phyloP scores from a whole-genome alignment of 2,888 invertebrate genomes.

The Apotomis betuletana region DNA sequence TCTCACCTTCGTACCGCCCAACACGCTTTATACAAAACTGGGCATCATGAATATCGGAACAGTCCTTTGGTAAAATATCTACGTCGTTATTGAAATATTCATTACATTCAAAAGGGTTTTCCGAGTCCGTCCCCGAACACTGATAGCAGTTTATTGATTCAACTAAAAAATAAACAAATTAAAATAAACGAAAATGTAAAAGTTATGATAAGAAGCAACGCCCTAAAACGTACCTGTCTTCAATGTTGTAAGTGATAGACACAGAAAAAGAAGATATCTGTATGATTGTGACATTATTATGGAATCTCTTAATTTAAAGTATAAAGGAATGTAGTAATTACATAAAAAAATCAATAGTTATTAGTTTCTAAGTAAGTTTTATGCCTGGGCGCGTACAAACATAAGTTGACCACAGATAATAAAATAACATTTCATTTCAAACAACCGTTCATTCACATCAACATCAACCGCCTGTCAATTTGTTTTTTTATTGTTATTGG shows the following conservation, averaged over 20 bases:
- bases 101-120: slow-evolving; percentile 91
- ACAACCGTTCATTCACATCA: too few relatives aligned
- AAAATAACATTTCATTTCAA: neutral
- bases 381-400: neutral
- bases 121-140: slow-evolving; percentile 92
- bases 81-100: slow-evolving; percentile 88
- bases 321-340: slow-evolving; percentile 15
- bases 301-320: slow-evolving; percentile 10
- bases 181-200: slow-evolving; percentile 50
- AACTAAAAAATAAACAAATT: slow-evolving; percentile 71
- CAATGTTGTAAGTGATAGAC: slow-evolving; percentile 51
- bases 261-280: slow-evolving; percentile 49
- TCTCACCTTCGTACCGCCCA: slow-evolving; percentile 94
- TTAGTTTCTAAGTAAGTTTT: neutral
- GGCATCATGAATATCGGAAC: slow-evolving; percentile 92
- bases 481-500: neutral
- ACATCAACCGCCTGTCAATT: neutral
- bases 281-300: slow-evolving; percentile 49
- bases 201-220: slow-evolving; percentile 52
- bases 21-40: slow-evolving; percentile 96
- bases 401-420: slow-evolving; percentile 3
- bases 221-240: slow-evolving; percentile 63
- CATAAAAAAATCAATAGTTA: slow-evolving; percentile 31
- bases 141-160: slow-evolving; percentile 92
- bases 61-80: slow-evolving; percentile 87